A percentile compares a stretch with the other conserved stretches of the same genome.
These are phyloP conservation scores for Leptinotarsa defecta DNA, from an alignment of 1,140 invertebrate species.

Conservation along the genomic window DNA sequence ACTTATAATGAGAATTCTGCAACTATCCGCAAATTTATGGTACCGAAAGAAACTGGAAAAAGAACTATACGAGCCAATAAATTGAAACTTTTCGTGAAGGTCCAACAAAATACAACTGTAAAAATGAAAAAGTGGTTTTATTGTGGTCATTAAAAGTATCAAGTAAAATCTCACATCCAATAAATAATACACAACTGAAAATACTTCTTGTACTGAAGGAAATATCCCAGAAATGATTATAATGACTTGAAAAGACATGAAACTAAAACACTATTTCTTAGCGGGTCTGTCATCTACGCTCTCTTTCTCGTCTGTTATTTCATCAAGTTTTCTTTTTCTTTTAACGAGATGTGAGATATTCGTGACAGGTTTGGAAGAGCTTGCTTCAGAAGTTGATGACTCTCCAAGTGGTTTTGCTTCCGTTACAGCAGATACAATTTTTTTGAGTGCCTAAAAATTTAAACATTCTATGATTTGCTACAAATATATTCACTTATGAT, in stretches of 20 bases:
- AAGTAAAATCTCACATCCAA: background rate
- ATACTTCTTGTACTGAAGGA: too few relatives aligned
- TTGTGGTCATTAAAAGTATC: background rate
- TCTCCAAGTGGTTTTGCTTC: conserved; percentile 18
- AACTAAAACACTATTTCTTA: conserved; percentile 55
- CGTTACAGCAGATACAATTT: conserved; percentile 31
- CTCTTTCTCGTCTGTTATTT: conserved; percentile 53
- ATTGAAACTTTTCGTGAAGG: conserved; percentile 11
- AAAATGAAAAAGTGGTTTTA: background rate
- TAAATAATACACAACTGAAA: background rate
- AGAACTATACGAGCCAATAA: conserved; percentile 38
- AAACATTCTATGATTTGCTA: background rate
- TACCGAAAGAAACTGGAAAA: conserved; percentile 43
- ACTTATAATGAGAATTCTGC: conserved; percentile 39
- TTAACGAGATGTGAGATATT: conserved; percentile 77
- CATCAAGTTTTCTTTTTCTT: conserved; percentile 70
- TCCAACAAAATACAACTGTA: conserved; percentile 3
- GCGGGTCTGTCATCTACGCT: conserved; percentile 54
- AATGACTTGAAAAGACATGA: too few relatives aligned
- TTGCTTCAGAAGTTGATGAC: conserved; percentile 16
- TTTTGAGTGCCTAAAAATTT: conserved; percentile 36
- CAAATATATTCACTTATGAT: too few relatives aligned
- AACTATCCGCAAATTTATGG: conserved; percentile 43
- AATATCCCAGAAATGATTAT: too few relatives aligned
- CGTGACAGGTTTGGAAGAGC: conserved; percentile 60